Conservation (phyloP, 2,888 invertebrate species). For the Diaprepes abbreviatus region DNA sequence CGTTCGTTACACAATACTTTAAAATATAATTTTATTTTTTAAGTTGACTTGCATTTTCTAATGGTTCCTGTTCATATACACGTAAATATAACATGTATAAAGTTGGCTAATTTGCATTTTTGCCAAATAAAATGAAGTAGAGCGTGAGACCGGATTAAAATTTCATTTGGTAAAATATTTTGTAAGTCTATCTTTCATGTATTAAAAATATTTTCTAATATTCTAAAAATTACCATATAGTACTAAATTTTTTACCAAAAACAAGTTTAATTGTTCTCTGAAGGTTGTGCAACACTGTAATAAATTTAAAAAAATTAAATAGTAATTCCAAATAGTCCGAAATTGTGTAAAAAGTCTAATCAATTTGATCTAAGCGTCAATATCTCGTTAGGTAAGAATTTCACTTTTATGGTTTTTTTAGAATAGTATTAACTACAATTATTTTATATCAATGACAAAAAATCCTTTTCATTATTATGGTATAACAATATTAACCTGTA, state of each 20-base stretch:
- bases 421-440: too few species aligned
- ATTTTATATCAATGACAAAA: too few species aligned
- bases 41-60: too few species aligned
- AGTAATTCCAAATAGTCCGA: not conserved
- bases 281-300: not conserved
- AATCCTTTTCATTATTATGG: too few species aligned
- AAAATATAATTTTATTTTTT: too few species aligned
- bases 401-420: too few species aligned
- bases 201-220: not conserved
- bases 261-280: conserved; percentile 2
- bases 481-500: too few species aligned
- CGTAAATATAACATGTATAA: too few species aligned
- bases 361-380: not conserved
- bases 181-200: not conserved
- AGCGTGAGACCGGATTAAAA: not conserved
- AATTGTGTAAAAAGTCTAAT: not conserved
- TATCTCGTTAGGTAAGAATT: not conserved
- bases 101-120: too few species aligned
- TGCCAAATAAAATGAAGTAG: conserved; percentile 5
- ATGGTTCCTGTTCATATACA: too few species aligned
- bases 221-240: conserved; percentile 1
- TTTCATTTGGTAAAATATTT: not conserved
- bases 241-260: conserved; percentile 8
- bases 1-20: too few species aligned
- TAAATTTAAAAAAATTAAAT: not conserved